A percentile compares a stretch with the other conserved stretches of the same genome.
Evolutionary conservation across 1,140 invertebrate species (phyloP).

Genomic region (Mizuhopecten yessoensis): DNA sequence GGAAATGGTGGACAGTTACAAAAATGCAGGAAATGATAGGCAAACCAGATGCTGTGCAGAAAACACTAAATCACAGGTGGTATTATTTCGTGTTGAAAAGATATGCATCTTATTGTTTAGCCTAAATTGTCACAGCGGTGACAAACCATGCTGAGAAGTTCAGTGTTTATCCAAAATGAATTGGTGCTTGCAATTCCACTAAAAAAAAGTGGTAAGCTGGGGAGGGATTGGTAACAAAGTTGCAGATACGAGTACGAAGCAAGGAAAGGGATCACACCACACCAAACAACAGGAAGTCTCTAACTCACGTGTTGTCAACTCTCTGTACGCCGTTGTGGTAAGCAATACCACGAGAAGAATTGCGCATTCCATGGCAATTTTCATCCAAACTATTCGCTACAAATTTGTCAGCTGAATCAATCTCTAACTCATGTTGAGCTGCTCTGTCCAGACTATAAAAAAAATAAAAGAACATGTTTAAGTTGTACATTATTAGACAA

Average conservation of each 20-base stretch:
- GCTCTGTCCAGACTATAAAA: constrained; percentile 81
- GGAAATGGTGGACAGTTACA: not conserved
- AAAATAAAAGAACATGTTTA: constrained; percentile 44
- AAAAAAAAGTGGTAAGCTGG: not conserved
- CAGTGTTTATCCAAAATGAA: not conserved
- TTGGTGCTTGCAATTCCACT: not conserved
- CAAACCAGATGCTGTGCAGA: not conserved
- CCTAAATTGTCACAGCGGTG: no score
- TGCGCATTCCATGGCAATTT: constrained; percentile 91
- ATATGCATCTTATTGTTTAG: not conserved
- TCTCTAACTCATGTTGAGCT: constrained; percentile 92
- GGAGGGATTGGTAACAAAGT: not conserved
- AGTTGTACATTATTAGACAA: constrained; percentile 29
- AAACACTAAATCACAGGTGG: not conserved
- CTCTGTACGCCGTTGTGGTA: constrained; percentile 96
- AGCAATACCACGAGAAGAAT: constrained; percentile 92
- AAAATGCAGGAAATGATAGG: not conserved
- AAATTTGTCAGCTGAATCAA: constrained; percentile 94
- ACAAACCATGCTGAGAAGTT: no score
- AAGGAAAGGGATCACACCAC: not conserved
- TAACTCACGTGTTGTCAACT: constrained; percentile 91
- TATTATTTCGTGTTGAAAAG: not conserved
- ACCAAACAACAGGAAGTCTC: constrained; percentile 3
- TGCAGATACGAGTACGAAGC: not conserved
- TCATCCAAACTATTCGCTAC: constrained; percentile 93